Evolutionary conservation across 2,113 vertebrate species (phyloP), one percentile per base, ranked within the genome.

Genomic region (Pluvialis apricaria): DNA sequence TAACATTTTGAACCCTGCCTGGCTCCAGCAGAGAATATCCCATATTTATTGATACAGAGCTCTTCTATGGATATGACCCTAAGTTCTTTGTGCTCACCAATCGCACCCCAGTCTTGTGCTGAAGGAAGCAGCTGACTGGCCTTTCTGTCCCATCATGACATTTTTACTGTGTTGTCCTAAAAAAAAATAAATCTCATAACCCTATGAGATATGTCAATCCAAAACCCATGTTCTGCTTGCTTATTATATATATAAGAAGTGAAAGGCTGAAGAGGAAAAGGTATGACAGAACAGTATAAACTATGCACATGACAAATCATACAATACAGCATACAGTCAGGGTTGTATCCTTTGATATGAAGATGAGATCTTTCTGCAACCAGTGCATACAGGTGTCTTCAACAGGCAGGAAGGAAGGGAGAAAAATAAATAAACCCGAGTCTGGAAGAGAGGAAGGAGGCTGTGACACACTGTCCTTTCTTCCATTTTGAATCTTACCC

Each of bases 41-140:
- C 22, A 3, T 87, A 79, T 95, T 92, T 92, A 94, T 85, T 91
- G 83, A 84, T n/a, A 84, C 73, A 82, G 77, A 91, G 66, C 31
- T 76, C 28, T 40, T 44, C 47, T 61, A 18, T 24, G 42, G 40
- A 17, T 49, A 28, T 15, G 61, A 54, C 26, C 49, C 0, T 18
- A 55, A 69, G 14, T 45, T 58, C 82, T 83, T 82, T 79, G 88
- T 79, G 86, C 61, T 93, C 61, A 68, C 76, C 71, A 88, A 9
- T 77, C 88, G 73, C 60, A 38, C 42, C 19, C 34, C 6, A 10
- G 49, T 45, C 45, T 29, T 11, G 25, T 55, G 83, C 65, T 72
- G 66, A 85, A 91, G 86, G 91, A 90, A 95, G 88, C 72, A 90
- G 78, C 62, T 91, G 81, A 79, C 40, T 66, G 75, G 34, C 78